Evolutionary conservation across 2,797 vertebrate species (phyloP), one percentile per base, ranked within the genome.

Genomic region (Lacerta agilis): DNA sequence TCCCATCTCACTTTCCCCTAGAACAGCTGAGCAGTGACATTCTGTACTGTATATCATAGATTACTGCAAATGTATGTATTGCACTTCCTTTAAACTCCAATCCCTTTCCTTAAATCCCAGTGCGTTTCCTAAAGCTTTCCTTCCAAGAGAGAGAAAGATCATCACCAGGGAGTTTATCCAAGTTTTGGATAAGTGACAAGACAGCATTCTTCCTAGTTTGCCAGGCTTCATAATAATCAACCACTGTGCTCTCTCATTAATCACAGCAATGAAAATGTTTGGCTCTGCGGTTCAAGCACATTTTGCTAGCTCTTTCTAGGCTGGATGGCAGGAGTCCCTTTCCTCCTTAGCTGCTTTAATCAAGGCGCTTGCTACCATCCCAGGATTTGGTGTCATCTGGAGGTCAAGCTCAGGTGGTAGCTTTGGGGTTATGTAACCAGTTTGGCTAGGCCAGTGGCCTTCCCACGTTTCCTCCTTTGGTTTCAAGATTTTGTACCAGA

Each of bases 131-230:
- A 71, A 69, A 82, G 72, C 73, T 83, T 80, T 84, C 33, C 27
- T 72, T 43, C 49, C 9, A 20, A 58, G 69, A 69, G 43, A 69
- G 77, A 69, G 33, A 67, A 43, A 41, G 23, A 86, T 71, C 20
- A 87, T 72, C 45, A 5, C 69, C 45, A 5, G 84, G 33, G 3
- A 27, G 23, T 71, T 86, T 91, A 87, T 86, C 76, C 69, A 83
- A 88, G 43, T 9, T 55, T 73, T 84, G 55, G 33, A 33, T 82
- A 66, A 87, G 0, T 82, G 64, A 88, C 0, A 20, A 29, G 49
- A 85, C 29, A 77, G 58, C 45, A 38, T 43, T 77, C 33, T 27
- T 79, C 15, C 10, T 2, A 1, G 5, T n/a, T 29, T 90, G 76
- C 8, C 36, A 80, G 73, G 38, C 69, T 64, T 66, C 23, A 87